Evolutionary conservation across 1,140 invertebrate species (phyloP), one percentile per base, ranked within the genome.

Genomic region (Penaeus japonicus): DNA sequence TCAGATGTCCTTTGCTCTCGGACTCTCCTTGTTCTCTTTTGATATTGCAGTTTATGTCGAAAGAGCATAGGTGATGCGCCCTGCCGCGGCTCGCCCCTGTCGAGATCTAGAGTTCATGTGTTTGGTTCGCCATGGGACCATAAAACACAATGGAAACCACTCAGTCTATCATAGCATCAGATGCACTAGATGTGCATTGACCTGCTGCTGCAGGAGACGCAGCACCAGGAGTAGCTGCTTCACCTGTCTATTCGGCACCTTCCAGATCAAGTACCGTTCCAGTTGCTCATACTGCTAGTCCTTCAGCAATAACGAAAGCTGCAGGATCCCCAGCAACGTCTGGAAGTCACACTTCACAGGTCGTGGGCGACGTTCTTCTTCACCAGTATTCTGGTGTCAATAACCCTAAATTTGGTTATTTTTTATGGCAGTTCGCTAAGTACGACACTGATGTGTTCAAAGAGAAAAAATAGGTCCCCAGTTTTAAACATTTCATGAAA

Each of bases 311-410:
- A 5, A 24, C 73, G 4, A 20, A 4, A 5, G 1, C n/a, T 22
- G 32, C n/a, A 22, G 24, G 18, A 20, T 12, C 7, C 20, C 22
- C 5, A 18, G 15, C 24, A 39, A 53, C 4, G 7, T 65, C 85
- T 20, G 32, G n/a, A 4, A 53, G 79, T n/a, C 77, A 87, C 53
- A 47, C 79, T 30, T 53, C n/a, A 24, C 85, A 84, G 10, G 59
- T 87, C 15, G 85, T 90, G 10, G 89, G 89, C 4, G 81, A 90
- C 70, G 89, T 90, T 27, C 85, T 90, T 7, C 81, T 90, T 39
- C 89, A 81, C 54, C 89, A 90, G 73, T 90, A 90, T 39, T 39
- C 53, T n/a, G 18, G 62, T 30, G 18, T 47, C 12, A 53, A 62
- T 47, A n/a, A 35, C 5, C 39, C 57, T n/a, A 90, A 90, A 54